phyloP scores from a whole-genome alignment of 2,888 invertebrate genomes.

The Cephus nigrinus region DNA sequence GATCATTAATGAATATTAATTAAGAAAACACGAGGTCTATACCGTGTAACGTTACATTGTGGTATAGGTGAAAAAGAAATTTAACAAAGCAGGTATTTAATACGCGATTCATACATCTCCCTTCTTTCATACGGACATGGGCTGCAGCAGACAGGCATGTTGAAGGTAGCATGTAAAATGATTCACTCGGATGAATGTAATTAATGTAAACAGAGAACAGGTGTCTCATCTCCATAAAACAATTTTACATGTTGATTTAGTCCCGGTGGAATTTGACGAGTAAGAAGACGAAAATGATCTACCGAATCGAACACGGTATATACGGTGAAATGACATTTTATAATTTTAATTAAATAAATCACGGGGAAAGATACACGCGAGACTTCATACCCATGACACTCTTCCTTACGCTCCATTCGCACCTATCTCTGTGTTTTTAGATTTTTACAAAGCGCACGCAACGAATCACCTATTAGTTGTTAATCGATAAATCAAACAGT shows the following conservation, averaged over 20 bases:
- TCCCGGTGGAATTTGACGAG: not conserved
- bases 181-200: not conserved
- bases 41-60: not conserved
- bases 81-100: not conserved
- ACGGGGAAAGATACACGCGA: constrained; percentile 18
- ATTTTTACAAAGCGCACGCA: not conserved
- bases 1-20: not conserved
- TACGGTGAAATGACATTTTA: not conserved
- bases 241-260: not conserved
- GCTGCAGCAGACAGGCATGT: not conserved
- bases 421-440: not conserved
- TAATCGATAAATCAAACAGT: not conserved
- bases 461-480: not conserved
- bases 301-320: not conserved
- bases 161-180: not conserved
- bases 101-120: not conserved
- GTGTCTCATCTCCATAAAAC: not conserved
- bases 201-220: not conserved
- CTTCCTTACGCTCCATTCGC: not conserved
- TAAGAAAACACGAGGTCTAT: not conserved
- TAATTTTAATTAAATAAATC: not conserved
- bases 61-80: not conserved
- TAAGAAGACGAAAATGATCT: not conserved
- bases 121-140: not conserved
- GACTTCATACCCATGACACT: constrained; percentile 19